These are phyloP conservation scores for Dione vanillae DNA, from an alignment of 2,888 invertebrate genomes.

Conservation along the genomic window DNA sequence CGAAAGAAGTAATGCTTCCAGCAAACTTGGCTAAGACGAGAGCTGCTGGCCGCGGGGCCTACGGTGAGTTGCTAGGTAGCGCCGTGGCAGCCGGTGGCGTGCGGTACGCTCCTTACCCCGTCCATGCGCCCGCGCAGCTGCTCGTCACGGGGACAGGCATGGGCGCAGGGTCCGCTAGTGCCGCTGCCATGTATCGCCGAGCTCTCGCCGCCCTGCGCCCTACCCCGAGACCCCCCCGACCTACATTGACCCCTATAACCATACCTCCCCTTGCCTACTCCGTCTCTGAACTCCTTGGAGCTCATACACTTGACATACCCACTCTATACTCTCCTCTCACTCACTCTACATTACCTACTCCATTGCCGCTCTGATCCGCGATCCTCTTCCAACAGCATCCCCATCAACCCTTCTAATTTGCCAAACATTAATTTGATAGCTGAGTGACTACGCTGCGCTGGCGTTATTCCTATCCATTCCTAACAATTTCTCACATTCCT, in stretches of 20 bases:
- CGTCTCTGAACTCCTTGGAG: slow-evolving; percentile 85
- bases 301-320: slow-evolving; percentile 88
- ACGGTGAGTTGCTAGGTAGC: slow-evolving; percentile 98
- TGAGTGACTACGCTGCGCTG: slow-evolving; percentile 40
- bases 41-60: slow-evolving; percentile 97
- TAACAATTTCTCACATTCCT: slow-evolving; percentile 73
- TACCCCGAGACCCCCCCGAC: slow-evolving; percentile 69
- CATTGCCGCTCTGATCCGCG: slow-evolving; percentile 81
- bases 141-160: slow-evolving; percentile 72
- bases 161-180: slow-evolving; percentile 65
- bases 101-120: slow-evolving; percentile 86
- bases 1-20: slow-evolving; percentile 99
- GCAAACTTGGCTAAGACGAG: slow-evolving; percentile 97
- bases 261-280: slow-evolving; percentile 79
- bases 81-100: slow-evolving; percentile 84
- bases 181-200: slow-evolving; percentile 73
- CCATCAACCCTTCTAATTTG: slow-evolving; percentile 72
- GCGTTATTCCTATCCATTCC: slow-evolving; percentile 66
- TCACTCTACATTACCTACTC: slow-evolving; percentile 85
- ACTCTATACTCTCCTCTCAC: slow-evolving; percentile 88
- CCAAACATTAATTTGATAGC: slow-evolving; percentile 28
- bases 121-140: slow-evolving; percentile 82
- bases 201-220: slow-evolving; percentile 76
- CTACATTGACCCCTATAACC: slow-evolving; percentile 70
- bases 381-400: slow-evolving; percentile 81